phyloP scores from a whole-genome alignment of 2,888 invertebrate genomes.

The Epinotia brunnichana region DNA sequence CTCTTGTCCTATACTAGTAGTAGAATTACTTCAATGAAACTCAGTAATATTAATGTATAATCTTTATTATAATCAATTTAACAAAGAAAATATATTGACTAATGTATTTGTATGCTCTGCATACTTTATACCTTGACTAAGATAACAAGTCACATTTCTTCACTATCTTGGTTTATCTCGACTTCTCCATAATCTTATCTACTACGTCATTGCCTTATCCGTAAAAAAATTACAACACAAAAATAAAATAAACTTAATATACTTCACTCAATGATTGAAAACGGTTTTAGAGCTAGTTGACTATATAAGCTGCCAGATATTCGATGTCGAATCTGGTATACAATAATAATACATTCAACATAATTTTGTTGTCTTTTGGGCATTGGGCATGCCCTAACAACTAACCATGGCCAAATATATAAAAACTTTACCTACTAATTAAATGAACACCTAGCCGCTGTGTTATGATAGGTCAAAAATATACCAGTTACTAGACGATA shows the following conservation, averaged over 20 bases:
- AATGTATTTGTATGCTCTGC: slow-evolving; percentile 11
- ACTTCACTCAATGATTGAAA: neutral
- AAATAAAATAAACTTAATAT: neutral
- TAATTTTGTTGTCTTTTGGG: too few species aligned
- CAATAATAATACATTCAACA: neutral
- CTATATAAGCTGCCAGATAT: neutral
- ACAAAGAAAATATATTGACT: slow-evolving; percentile 13
- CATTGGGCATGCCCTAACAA: too few species aligned
- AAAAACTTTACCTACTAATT: too few species aligned
- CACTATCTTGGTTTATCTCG: slow-evolving; percentile 27
- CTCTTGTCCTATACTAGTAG: neutral
- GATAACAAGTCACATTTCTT: slow-evolving; percentile 15
- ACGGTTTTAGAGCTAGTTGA: too few species aligned
- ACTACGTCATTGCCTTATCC: slow-evolving; percentile 15
- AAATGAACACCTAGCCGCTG: too few species aligned
- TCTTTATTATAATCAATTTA: slow-evolving; percentile 21
- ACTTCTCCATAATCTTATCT: slow-evolving; percentile 28
- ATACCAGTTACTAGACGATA: too few species aligned
- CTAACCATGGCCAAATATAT: too few species aligned
- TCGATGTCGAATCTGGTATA: neutral
- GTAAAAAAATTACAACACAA: slow-evolving; percentile 12
- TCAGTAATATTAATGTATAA: neutral
- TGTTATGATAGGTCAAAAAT: too few species aligned
- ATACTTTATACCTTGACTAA: slow-evolving; percentile 17
- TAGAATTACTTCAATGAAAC: slow-evolving; percentile 12